Evolutionary conservation across 2,113 vertebrate genomes (phyloP), one percentile per base, ranked within the genome.

Genomic region (Trachemys scripta): DNA sequence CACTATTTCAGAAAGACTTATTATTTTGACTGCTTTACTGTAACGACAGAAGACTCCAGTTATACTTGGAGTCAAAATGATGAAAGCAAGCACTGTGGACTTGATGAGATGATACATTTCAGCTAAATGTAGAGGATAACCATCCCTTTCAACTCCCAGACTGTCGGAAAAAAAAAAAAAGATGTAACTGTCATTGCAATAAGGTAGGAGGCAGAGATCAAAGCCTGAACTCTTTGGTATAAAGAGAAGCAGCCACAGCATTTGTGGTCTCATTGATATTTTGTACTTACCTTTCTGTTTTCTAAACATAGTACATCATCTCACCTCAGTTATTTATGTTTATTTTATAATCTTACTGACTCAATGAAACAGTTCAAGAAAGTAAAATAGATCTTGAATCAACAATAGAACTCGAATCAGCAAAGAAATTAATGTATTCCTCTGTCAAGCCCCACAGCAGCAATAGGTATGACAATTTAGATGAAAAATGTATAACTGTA

Each of bases 401-500:
- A 45, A 42, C 89, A 96, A 88, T 91, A 38, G 83, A 90, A 82
- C 85, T 95, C 54, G 81, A 91, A 96, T 95, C 92, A 95, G 79
- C 82, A 90, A 94, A 92, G 79, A 80, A 95, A 96, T 54, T 51
- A 79, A 91, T 92, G 49, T 85, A 62, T 92, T 94, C n/a, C 86
- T 96, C 79, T 92, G 54, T 93, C 89, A 96, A 96, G 93, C 93
- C 83, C 87, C 89, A 56, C 80, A 81, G 83, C 89, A 79, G 89
- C 96, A 94, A 96, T 88, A 93, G 65, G 85, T 93, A 80, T 24
- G 81, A 87, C 89, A 93, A 94, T 97, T 96, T 95, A 82, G 89
- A 94, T 97, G 96, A 97, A 93, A 97, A 95, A 94, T 95, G 85
- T 62, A 25, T 47, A 87, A 29, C 35, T 72, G 47, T 93, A 54